Evolutionary conservation across 2,113 vertebrate species (phyloP).

Genomic region (Dicaeum eximium): DNA sequence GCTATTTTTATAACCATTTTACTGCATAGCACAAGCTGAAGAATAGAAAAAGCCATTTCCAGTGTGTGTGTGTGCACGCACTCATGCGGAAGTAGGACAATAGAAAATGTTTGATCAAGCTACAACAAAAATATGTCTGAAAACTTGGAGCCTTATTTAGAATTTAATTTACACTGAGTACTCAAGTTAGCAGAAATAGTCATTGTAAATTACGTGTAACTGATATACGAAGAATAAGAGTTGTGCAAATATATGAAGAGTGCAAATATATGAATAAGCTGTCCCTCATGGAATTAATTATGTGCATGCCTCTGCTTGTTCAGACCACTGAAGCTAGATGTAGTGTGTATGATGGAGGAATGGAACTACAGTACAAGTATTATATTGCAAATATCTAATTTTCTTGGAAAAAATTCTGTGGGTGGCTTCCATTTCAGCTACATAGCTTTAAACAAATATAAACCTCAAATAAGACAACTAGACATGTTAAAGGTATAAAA

Average conservation of each 20-base stretch:
- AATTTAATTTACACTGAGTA: neutral
- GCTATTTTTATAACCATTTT: slow-evolving; percentile 19
- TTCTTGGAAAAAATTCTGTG: slow-evolving; percentile 13
- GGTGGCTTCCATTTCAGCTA: slow-evolving; percentile 10
- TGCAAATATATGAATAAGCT: neutral
- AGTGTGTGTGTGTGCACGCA: neutral
- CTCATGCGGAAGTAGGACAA: neutral
- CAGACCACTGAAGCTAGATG: slow-evolving; percentile 3
- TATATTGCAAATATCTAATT: slow-evolving; percentile 4
- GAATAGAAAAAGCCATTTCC: neutral
- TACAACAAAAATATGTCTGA: neutral
- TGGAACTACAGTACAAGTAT: neutral
- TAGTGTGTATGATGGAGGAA: neutral
- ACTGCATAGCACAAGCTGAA: neutral
- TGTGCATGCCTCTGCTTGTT: slow-evolving; percentile 28
- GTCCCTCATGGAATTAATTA: slow-evolving; percentile 46
- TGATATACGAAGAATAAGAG: neutral
- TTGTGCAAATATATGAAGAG: neutral
- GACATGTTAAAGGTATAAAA: neutral
- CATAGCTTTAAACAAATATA: neutral
- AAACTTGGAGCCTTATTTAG: slow-evolving; percentile 29
- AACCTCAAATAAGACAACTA: neutral
- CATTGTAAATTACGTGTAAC: slow-evolving; percentile 30
- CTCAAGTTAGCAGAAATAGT: slow-evolving; percentile 3
- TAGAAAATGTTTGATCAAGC: neutral